Percentiles rank a stretch among this genome's conserved stretches.
phyloP scores from a whole-genome alignment of 2,888 invertebrate species.

The Amiota mariae region DNA sequence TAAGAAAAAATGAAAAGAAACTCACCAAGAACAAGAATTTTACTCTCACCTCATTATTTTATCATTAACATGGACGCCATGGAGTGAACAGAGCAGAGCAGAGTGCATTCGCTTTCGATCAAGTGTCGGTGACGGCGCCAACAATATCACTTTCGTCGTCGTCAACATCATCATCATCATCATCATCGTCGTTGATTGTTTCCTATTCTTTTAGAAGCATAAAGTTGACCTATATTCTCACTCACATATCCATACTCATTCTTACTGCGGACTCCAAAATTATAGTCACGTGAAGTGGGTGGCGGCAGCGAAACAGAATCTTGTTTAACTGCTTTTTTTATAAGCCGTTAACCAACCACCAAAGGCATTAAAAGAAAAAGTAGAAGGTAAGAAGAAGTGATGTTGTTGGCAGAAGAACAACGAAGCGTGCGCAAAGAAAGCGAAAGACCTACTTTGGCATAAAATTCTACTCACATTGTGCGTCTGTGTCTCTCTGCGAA shows the following conservation, averaged over 20 bases:
- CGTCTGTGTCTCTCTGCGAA: background rate
- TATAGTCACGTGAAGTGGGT: slow-evolving; percentile 45
- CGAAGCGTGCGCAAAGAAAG: slow-evolving; percentile 10
- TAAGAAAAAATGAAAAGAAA: background rate
- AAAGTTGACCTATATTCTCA: slow-evolving; percentile 55
- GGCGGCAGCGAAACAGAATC: slow-evolving; percentile 37
- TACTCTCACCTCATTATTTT: no score
- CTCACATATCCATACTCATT: slow-evolving; percentile 32
- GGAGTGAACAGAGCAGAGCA: no score
- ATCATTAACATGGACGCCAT: no score
- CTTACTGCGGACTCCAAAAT: slow-evolving; percentile 7
- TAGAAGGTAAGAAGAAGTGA: background rate
- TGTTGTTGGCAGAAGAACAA: background rate
- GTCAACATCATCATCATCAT: slow-evolving; percentile 4
- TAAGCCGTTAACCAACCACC: background rate
- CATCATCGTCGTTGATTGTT: background rate
- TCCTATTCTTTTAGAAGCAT: slow-evolving; percentile 1
- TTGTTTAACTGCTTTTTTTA: slow-evolving; percentile 17
- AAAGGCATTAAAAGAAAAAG: background rate
- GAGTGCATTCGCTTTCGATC: slow-evolving; percentile 65
- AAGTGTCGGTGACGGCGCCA: slow-evolving; percentile 46
- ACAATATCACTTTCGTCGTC: slow-evolving; percentile 62
- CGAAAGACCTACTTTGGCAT: slow-evolving; percentile 37
- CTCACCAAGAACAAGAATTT: background rate
- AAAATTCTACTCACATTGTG: slow-evolving; percentile 5